Base-by-base conservation (phyloP, 2,888 invertebrate species). In the Xestia ashworthii region DNA sequence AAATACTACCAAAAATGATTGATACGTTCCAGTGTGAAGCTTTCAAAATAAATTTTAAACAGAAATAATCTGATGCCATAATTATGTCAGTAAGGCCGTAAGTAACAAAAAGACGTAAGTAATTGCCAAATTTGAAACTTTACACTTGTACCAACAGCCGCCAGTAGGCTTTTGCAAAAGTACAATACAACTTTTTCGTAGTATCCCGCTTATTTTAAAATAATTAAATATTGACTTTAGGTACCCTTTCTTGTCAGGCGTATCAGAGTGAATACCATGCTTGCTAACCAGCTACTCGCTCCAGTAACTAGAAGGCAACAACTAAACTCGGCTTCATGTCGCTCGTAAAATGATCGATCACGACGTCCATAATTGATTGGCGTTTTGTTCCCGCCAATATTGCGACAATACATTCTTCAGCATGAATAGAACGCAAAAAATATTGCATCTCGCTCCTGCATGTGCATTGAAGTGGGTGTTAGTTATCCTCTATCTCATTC, bases 341-440 rank as follows among this genome's bases (percentile, higher is more conserved):
- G 84, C 76, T 79, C 72, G 74, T 81, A 83, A 78, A 84, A 89
- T 90, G 90, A 90, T 90, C 89, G 90, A 90, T 90, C 88, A 87
- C 87, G 53, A 65, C 82, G 80, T 88, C 82, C 85, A 81, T 84
- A 90, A 90, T 89, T 89, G 89, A 90, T 90, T 89, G 87, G 82
- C 80, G 82, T 85, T 89, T 88, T 90, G 87, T 89, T 88, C 86
- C 46, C 72, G 72, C 82, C 72, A 69, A 77, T 86, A 82, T 78
- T 44, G 73, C 62, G 78, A 82, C 75, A 85, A 76, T 74, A 87
- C 41, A 85, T 86, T 84, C 77, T 78, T 80, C 38, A 73, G 70
- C 70, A 73, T 66, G 58, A 76, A 84, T 76, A 71, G 55, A 74
- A 65, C 41, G 48, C 19, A 0, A 55, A 66, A 46, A 76, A 66